phyloP scores from a whole-genome alignment of 2,888 invertebrate species.

The Ichneumon xanthorius region DNA sequence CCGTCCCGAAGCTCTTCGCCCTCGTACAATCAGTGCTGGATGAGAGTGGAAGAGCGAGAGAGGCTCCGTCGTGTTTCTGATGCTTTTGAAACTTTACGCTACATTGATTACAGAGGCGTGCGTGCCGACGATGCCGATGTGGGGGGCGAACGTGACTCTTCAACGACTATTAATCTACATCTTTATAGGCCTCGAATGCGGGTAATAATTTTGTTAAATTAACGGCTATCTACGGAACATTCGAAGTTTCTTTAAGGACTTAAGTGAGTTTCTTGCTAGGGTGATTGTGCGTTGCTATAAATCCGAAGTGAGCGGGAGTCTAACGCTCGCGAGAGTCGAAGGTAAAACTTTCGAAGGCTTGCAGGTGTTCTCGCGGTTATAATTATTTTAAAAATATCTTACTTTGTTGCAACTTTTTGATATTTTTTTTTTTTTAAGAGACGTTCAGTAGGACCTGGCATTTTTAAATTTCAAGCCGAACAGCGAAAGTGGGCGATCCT shows the following conservation, averaged over 20 bases:
- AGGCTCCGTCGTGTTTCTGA: constrained; percentile 33
- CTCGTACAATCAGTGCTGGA: constrained; percentile 3
- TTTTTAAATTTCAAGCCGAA: constrained; percentile 29
- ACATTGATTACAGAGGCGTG: constrained; percentile 67
- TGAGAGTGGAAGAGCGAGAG: neutral
- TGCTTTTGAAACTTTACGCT: constrained; percentile 65
- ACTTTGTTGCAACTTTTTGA: neutral
- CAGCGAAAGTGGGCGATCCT: constrained; percentile 37
- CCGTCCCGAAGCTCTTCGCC: constrained; percentile 8
- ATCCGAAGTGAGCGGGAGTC: neutral
- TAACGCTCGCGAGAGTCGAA: constrained; percentile 24
- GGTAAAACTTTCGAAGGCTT: constrained; percentile 39
- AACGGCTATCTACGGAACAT: constrained; percentile 58
- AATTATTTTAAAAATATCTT: constrained; percentile 2
- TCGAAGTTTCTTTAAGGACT: constrained; percentile 52
- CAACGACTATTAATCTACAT: constrained; percentile 64
- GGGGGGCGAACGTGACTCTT: constrained; percentile 31
- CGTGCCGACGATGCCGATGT: constrained; percentile 45
- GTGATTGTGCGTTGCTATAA: constrained; percentile 58
- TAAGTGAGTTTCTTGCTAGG: constrained; percentile 56
- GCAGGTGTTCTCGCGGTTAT: constrained; percentile 3
- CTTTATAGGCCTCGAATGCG: constrained; percentile 46
- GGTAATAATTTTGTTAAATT: constrained; percentile 64
- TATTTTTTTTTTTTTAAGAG: neutral
- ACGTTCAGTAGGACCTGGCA: neutral